Evolutionary conservation across 2,797 vertebrate genomes (phyloP).

Genomic region (Schizopygopsis malacanthus): DNA sequence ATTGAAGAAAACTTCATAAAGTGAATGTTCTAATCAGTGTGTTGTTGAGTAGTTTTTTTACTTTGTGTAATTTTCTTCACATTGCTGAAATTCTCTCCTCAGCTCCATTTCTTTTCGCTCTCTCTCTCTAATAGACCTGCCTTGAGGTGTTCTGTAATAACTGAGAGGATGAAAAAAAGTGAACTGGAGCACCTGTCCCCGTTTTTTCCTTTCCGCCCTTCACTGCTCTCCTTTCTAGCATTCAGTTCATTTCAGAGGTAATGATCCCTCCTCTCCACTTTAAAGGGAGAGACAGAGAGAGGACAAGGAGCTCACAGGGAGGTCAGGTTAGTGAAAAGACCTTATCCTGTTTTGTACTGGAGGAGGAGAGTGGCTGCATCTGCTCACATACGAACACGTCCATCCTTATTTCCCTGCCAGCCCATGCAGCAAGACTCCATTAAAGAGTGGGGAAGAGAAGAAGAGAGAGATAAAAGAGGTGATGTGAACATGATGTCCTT

Average conservation of each 20-base stretch:
- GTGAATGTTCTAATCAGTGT: not conserved
- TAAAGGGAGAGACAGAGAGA: slow-evolving; percentile 53
- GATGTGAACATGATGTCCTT: slow-evolving; percentile 57
- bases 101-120: not conserved
- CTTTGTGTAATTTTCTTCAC: not conserved
- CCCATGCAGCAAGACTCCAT: slow-evolving; percentile 61
- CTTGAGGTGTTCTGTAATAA: slow-evolving; percentile 40
- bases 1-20: not conserved
- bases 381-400: slow-evolving; percentile 19
- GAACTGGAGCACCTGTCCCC: slow-evolving; percentile 46
- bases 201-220: slow-evolving; percentile 11
- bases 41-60: not conserved
- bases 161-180: slow-evolving; percentile 30
- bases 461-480: slow-evolving; percentile 35
- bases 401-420: slow-evolving; percentile 59
- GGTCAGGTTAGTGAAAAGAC: slow-evolving; percentile 61
- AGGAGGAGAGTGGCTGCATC: slow-evolving; percentile 21
- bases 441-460: slow-evolving; percentile 47
- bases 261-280: slow-evolving; percentile 60
- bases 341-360: slow-evolving; percentile 49
- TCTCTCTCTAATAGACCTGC: slow-evolving; percentile 23
- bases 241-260: slow-evolving; percentile 63
- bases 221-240: slow-evolving; percentile 44
- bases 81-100: not conserved
- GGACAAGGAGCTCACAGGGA: slow-evolving; percentile 50